Conservation (phyloP, 2,797 vertebrate genomes). For the Emydoidea blandingii region DNA sequence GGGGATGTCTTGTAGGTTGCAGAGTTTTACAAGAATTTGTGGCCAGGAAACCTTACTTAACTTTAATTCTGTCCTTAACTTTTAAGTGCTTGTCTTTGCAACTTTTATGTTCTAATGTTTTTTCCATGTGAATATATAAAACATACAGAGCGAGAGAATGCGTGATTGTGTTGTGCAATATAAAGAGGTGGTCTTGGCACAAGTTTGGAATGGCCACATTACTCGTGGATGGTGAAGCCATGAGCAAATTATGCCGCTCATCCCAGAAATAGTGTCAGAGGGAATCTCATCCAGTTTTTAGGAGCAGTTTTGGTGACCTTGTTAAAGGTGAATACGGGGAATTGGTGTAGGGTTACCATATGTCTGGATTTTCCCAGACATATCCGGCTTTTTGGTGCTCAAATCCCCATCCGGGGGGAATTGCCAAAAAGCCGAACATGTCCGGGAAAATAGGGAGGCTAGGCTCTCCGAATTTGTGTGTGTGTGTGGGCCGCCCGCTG, state of each 20-base stretch:
- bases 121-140: neutral
- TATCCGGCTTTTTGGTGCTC: no score
- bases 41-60: neutral
- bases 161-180: rapidly evolving
- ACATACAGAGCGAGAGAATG: neutral
- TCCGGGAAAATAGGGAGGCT: no score
- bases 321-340: neutral
- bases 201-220: neutral
- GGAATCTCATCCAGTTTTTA: neutral
- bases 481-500: no score
- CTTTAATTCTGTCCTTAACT: neutral
- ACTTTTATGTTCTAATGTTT: neutral
- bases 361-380: no score
- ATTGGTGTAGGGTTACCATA: neutral
- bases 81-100: neutral
- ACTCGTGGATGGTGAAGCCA: neutral
- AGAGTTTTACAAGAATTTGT: neutral
- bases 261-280: neutral
- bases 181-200: neutral
- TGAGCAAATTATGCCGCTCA: neutral
- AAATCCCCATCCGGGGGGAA: no score
- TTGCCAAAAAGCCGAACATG: no score
- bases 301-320: neutral
- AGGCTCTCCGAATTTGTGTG: no score
- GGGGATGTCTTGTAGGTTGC: neutral